A percentile compares a stretch with the other conserved stretches of the same genome.
Evolutionary conservation across 2,888 invertebrate species (phyloP).

Genomic region (Conops quadrifasciatus): DNA sequence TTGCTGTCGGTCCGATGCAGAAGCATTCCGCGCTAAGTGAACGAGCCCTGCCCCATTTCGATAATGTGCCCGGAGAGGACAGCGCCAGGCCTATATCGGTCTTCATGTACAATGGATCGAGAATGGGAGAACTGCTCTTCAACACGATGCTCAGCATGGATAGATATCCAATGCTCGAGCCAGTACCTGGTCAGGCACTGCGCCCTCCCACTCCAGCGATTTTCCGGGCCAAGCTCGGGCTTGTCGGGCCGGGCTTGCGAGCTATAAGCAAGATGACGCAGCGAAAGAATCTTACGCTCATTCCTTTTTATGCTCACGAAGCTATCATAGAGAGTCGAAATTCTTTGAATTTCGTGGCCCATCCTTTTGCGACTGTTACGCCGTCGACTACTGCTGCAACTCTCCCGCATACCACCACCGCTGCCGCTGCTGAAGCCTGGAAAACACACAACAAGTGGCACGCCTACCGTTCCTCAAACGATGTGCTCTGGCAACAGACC

Average conservation of each 20-base stretch:
- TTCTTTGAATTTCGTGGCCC: neutral
- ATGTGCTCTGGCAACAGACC: conserved; percentile 50
- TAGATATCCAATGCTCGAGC: conserved; percentile 63
- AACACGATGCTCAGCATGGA: conserved; percentile 58
- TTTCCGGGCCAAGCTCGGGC: conserved; percentile 57
- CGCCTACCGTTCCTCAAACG: conserved; percentile 51
- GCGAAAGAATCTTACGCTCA: conserved; percentile 54
- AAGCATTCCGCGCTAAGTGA: neutral
- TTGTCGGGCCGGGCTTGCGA: conserved; percentile 52
- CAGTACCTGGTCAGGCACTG: conserved; percentile 60
- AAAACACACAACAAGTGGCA: conserved; percentile 29
- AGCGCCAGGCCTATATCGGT: conserved; percentile 44
- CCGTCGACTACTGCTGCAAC: conserved; percentile 20
- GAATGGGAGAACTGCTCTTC: conserved; percentile 56
- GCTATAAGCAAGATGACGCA: conserved; percentile 42
- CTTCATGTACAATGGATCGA: conserved; percentile 56
- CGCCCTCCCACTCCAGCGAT: conserved; percentile 55
- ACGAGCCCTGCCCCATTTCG: conserved; percentile 51
- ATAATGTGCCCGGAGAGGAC: conserved; percentile 49
- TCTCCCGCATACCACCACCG: conserved; percentile 33
- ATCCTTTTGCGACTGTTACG: conserved; percentile 33
- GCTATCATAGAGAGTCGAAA: conserved; percentile 49
- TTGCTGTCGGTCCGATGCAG: neutral
- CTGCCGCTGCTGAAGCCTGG: neutral
- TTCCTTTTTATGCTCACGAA: conserved; percentile 62